Percentiles rank a stretch among this genome's conserved stretches.
These are phyloP conservation scores for Festucalex cinctus DNA, from an alignment of 2,113 vertebrate species.

Conservation along the genomic window DNA sequence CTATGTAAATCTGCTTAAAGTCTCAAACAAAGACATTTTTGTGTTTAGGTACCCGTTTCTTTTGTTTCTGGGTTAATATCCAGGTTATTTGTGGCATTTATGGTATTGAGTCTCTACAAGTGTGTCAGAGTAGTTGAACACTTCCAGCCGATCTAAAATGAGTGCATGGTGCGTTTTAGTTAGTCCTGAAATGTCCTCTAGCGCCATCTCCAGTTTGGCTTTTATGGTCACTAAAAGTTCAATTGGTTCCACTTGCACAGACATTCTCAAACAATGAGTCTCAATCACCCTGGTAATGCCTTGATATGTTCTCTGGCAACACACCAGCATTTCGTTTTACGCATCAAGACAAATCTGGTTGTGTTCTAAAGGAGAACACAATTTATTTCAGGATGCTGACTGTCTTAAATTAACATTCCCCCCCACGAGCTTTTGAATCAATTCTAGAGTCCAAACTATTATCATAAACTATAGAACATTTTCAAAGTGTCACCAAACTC, in stretches of 20 bases:
- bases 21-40: conserved; percentile 60
- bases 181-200: not conserved
- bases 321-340: not conserved
- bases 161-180: not conserved
- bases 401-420: not conserved
- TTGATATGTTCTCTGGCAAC: not conserved
- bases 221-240: not conserved
- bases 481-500: too few relatives aligned
- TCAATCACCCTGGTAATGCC: not conserved
- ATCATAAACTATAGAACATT: too few relatives aligned
- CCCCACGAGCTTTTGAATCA: too few relatives aligned
- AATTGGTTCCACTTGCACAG: not conserved
- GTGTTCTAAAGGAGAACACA: not conserved
- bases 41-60: conserved; percentile 47
- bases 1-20: conserved; percentile 60
- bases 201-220: not conserved
- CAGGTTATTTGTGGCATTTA: conserved; percentile 35
- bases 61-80: conserved; percentile 50
- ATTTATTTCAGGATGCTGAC: not conserved
- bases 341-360: not conserved
- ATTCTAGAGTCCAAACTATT: too few relatives aligned
- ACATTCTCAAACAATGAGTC: conserved; percentile 1
- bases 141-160: not conserved
- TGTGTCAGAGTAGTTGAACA: conserved; percentile 5
- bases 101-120: conserved; percentile 6